Evolutionary conservation across 2,113 vertebrate genomes (phyloP).

Genomic region (Cyprinodon variegatus): DNA sequence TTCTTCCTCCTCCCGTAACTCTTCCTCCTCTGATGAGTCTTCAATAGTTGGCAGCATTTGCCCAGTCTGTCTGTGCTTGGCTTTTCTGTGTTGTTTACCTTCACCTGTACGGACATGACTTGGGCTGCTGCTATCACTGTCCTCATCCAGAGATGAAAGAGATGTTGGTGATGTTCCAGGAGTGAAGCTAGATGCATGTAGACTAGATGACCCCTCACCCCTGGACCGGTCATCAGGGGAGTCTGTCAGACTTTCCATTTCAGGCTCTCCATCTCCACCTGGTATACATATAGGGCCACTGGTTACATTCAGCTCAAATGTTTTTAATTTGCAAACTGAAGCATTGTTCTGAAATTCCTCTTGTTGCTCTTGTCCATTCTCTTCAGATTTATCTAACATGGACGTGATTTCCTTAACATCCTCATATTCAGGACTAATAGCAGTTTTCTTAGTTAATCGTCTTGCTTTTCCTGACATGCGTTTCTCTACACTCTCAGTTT

Average conservation of each 20-base stretch:
- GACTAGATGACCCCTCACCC: constrained; percentile 95
- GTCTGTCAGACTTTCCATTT: constrained; percentile 95
- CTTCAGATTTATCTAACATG: constrained; percentile 84
- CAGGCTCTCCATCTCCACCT: constrained; percentile 85
- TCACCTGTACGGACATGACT: constrained; percentile 90
- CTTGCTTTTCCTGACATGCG: constrained; percentile 79
- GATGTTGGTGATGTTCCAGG: constrained; percentile 97
- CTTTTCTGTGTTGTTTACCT: constrained; percentile 94
- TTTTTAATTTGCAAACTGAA: constrained; percentile 78
- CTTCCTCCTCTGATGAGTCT: constrained; percentile 98
- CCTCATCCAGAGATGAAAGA: constrained; percentile 95
- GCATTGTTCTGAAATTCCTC: constrained; percentile 53
- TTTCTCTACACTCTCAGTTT: constrained; percentile 77
- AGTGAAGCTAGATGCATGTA: constrained; percentile 97
- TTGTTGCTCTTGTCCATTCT: constrained; percentile 80
- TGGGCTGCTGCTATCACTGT: constrained; percentile 97
- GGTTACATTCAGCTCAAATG: constrained; percentile 88
- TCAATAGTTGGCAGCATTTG: constrained; percentile 95
- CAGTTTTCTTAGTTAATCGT: constrained; percentile 84
- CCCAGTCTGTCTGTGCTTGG: constrained; percentile 91
- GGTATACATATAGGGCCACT: constrained; percentile 76
- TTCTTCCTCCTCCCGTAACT: constrained; percentile 94
- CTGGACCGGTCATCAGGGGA: constrained; percentile 96
- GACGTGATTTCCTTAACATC: constrained; percentile 78
- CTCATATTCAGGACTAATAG: constrained; percentile 87